phyloP scores from a whole-genome alignment of 2,113 vertebrate species.

The Erythrolamprus reginae region DNA sequence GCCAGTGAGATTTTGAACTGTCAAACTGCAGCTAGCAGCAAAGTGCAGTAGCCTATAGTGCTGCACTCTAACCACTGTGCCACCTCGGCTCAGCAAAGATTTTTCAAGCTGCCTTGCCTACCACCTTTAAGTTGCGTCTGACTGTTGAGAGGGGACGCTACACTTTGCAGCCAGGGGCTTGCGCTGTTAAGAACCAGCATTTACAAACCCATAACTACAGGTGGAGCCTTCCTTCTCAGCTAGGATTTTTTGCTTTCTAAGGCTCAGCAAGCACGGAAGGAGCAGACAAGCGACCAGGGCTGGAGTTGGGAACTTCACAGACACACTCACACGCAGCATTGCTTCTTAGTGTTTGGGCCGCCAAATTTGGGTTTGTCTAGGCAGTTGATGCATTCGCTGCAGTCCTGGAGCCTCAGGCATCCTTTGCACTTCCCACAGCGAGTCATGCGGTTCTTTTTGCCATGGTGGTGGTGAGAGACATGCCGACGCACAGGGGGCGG shows the following conservation, averaged over 20 bases:
- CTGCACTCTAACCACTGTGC: too few species aligned
- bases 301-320: not conserved
- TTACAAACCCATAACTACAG: not conserved
- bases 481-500: conserved; percentile 45
- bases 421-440: conserved; percentile 87
- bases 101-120: not conserved
- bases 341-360: conserved; percentile 89
- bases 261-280: not conserved
- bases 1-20: too few species aligned
- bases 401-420: conserved; percentile 83
- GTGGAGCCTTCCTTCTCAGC: not conserved
- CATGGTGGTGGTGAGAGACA: conserved; percentile 39
- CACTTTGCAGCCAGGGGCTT: not conserved
- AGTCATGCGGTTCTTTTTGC: conserved; percentile 67
- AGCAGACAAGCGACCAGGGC: not conserved
- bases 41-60: too few species aligned
- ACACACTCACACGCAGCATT: conserved; percentile 89
- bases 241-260: not conserved
- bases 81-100: too few species aligned
- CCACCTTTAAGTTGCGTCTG: not conserved
- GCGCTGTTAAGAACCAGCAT: not conserved
- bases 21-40: too few species aligned
- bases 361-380: conserved; percentile 92
- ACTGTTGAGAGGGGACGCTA: not conserved
- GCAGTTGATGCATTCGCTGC: conserved; percentile 87